These are phyloP conservation scores for Gryllus longicercus DNA, from an alignment of 2,888 invertebrate species.

Conservation along the genomic window DNA sequence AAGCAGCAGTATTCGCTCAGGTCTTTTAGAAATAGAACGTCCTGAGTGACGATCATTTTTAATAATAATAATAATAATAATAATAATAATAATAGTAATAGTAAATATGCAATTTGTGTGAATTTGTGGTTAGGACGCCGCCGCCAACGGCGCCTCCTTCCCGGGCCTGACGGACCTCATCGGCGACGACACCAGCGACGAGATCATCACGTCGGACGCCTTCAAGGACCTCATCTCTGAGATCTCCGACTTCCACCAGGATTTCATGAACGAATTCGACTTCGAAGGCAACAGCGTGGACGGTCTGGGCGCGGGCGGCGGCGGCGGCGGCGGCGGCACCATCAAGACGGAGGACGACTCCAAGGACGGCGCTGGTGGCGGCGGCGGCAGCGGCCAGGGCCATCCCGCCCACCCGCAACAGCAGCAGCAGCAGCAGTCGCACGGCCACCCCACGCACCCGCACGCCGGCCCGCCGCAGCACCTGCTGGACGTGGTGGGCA, in stretches of 20 bases:
- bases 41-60: too few relatives aligned
- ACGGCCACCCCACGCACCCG: too few relatives aligned
- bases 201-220: conserved; percentile 69
- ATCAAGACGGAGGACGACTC: conserved; percentile 25
- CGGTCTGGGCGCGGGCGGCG: conserved; percentile 28
- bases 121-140: conserved; percentile 53
- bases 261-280: conserved; percentile 75
- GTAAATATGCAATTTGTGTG: too few relatives aligned
- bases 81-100: too few relatives aligned
- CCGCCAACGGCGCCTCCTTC: conserved; percentile 60
- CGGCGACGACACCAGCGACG: conserved; percentile 78
- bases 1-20: too few relatives aligned
- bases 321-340: conserved; percentile 30
- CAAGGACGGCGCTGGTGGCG: background rate
- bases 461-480: conserved; percentile 27
- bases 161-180: conserved; percentile 77
- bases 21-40: too few relatives aligned
- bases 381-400: background rate
- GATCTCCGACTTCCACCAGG: conserved; percentile 76
- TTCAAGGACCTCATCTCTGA: conserved; percentile 86
- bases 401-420: too few relatives aligned
- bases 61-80: too few relatives aligned
- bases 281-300: conserved; percentile 60
- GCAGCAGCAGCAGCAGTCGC: too few relatives aligned
- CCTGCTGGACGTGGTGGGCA: conserved; percentile 33